phyloP scores from a whole-genome alignment of 2,113 vertebrate genomes.

The Gobiocypris rarus region DNA sequence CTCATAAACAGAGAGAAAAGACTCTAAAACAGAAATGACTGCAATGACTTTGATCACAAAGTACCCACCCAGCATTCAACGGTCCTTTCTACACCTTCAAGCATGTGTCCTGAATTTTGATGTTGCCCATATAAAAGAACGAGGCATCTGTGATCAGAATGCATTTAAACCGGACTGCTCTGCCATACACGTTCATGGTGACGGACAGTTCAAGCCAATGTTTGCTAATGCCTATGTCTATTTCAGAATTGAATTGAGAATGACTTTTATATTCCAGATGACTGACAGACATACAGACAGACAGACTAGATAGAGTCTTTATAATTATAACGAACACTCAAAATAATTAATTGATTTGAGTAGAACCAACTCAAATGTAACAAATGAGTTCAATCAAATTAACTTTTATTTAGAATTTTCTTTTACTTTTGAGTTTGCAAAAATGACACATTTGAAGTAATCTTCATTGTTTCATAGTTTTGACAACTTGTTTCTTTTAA shows the following conservation, averaged over 20 bases:
- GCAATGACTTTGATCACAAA: slow-evolving; percentile 32
- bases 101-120: slow-evolving; percentile 34
- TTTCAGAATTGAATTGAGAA: neutral
- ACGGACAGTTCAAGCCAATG: neutral
- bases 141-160: slow-evolving; percentile 14
- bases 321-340: no score
- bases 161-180: neutral
- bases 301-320: no score
- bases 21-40: slow-evolving; percentile 23
- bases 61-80: neutral
- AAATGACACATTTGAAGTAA: no score
- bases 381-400: no score
- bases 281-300: no score
- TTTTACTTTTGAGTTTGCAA: no score
- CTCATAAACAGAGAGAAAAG: slow-evolving; percentile 5
- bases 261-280: neutral
- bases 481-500: no score
- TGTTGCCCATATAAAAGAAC: slow-evolving; percentile 22
- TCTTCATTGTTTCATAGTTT: no score
- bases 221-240: neutral
- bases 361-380: no score
- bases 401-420: no score
- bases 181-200: neutral
- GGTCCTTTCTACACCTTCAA: neutral
- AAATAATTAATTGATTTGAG: no score